Evolutionary conservation across 2,113 vertebrate genomes (phyloP).

Genomic region (Brachyistius frenatus): DNA sequence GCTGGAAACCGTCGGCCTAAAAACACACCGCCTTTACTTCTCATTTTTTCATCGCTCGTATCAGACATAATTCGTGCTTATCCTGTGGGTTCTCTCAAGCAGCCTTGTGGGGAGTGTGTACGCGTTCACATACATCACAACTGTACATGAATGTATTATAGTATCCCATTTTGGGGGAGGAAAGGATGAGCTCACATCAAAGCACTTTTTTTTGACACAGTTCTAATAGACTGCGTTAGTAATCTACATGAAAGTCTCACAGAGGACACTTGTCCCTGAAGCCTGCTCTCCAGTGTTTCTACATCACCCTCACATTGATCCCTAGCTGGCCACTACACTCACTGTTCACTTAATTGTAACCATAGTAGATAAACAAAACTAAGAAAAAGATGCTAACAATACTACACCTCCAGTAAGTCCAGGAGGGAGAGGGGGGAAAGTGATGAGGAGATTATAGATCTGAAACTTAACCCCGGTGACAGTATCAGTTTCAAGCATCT

Average conservation of each 20-base stretch:
- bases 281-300: slow-evolving; percentile 22
- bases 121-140: slow-evolving; percentile 26
- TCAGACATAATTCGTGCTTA: slow-evolving; percentile 32
- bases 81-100: slow-evolving; percentile 22
- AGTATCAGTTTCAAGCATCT: slow-evolving; percentile 23
- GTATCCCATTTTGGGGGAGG: slow-evolving; percentile 27
- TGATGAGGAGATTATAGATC: slow-evolving; percentile 20
- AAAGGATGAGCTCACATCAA: slow-evolving; percentile 74
- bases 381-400: slow-evolving; percentile 20
- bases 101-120: slow-evolving; percentile 22
- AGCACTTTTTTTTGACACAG: slow-evolving; percentile 50
- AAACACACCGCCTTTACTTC: slow-evolving; percentile 38
- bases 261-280: slow-evolving; percentile 38
- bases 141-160: slow-evolving; percentile 19
- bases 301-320: slow-evolving; percentile 15
- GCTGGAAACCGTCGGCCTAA: slow-evolving; percentile 44
- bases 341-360: not conserved
- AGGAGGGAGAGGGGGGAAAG: not conserved
- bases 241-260: slow-evolving; percentile 50
- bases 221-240: slow-evolving; percentile 51
- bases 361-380: slow-evolving; percentile 26
- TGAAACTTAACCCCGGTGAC: slow-evolving; percentile 17
- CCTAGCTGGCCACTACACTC: not conserved
- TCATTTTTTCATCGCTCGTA: slow-evolving; percentile 36
- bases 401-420: not conserved